These are phyloP conservation scores for Spialia ferax DNA, from an alignment of 2,888 invertebrate species.

Conservation along the genomic window DNA sequence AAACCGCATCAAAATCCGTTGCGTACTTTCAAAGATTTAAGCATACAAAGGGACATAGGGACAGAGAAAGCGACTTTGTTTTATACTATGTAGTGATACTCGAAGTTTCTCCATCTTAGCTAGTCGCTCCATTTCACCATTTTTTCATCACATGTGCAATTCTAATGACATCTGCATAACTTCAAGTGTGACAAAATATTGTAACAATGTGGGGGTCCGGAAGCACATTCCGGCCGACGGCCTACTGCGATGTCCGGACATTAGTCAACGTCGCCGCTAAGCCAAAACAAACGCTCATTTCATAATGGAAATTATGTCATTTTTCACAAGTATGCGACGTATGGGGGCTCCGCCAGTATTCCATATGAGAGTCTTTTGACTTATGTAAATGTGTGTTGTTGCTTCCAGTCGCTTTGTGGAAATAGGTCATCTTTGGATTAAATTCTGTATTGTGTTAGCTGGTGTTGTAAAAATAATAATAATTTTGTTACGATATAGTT, in stretches of 20 bases:
- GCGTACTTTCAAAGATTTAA: no score
- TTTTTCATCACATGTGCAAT: no score
- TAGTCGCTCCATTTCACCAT: no score
- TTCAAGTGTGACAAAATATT: background rate
- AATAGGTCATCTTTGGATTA: background rate
- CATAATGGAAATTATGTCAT: constrained; percentile 31
- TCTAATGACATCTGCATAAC: background rate
- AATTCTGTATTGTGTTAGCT: background rate
- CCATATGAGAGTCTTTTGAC: constrained; percentile 5
- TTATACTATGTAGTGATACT: no score
- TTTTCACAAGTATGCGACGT: constrained; percentile 21
- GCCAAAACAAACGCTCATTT: constrained; percentile 26
- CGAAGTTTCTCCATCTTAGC: no score
- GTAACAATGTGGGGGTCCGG: background rate
- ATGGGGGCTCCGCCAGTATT: background rate
- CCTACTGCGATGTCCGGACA: constrained; percentile 1
- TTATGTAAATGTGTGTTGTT: background rate
- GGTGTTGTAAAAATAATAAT: background rate
- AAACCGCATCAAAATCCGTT: no score
- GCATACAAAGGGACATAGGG: no score
- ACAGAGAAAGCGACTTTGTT: no score
- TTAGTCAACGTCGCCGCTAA: constrained; percentile 30
- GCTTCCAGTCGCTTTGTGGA: background rate
- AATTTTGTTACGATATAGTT: no score
- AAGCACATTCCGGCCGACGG: constrained; percentile 1